phyloP scores from a whole-genome alignment of 1,140 invertebrate species.

The Trinorchestia longiramus region DNA sequence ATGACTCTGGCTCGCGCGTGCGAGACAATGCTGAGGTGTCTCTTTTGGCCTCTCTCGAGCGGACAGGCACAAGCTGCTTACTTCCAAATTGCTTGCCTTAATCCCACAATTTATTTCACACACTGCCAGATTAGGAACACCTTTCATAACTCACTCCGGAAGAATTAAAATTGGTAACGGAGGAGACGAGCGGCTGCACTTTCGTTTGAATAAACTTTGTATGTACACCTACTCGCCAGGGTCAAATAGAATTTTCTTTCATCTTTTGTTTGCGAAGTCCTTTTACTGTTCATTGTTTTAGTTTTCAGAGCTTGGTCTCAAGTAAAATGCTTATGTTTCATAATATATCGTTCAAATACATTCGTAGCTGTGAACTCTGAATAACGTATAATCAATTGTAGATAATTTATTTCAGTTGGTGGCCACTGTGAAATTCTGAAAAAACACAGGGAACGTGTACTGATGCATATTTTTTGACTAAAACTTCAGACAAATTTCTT shows the following conservation, averaged over 20 bases:
- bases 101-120: conserved; percentile 42
- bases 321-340: background rate
- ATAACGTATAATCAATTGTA: too few relatives aligned
- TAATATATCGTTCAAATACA: background rate
- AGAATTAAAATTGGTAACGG: background rate
- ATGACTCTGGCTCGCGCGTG: background rate
- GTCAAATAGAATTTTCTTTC: background rate
- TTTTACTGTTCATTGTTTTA: background rate
- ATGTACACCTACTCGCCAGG: background rate
- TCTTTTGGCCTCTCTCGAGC: background rate
- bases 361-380: too few relatives aligned
- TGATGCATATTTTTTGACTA: background rate
- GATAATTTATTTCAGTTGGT: too few relatives aligned
- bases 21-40: conserved; percentile 48
- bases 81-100: background rate
- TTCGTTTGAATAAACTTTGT: background rate
- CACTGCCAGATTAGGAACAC: background rate
- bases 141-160: conserved; percentile 6
- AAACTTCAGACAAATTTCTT: background rate
- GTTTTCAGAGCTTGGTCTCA: too few relatives aligned
- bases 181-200: background rate
- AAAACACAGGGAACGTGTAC: background rate
- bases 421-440: background rate
- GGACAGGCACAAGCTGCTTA: conserved; percentile 20
- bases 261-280: too few relatives aligned